Percentiles rank a stretch among this genome's conserved stretches.
phyloP scores from a whole-genome alignment of 2,797 vertebrate species.

The Psittacula echo region DNA sequence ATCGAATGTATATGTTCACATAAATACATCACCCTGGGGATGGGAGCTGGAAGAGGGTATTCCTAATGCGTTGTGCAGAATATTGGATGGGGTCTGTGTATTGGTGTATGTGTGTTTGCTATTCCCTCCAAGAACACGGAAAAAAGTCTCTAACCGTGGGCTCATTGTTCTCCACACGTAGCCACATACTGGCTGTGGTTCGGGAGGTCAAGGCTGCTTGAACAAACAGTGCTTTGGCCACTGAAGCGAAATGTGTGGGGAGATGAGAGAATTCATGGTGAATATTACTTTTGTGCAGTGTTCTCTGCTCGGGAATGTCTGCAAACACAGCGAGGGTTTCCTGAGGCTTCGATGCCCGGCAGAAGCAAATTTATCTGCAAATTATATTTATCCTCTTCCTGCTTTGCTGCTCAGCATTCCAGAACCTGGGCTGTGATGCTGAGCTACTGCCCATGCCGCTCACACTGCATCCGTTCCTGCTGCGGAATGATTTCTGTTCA shows the following conservation, averaged over 20 bases:
- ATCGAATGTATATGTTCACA: constrained; percentile 13
- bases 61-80: constrained; percentile 54
- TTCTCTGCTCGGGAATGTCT: constrained; percentile 3
- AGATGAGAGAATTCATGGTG: not conserved
- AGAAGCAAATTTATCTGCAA: not conserved
- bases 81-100: not conserved
- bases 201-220: constrained; percentile 29
- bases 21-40: constrained; percentile 34
- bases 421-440: not conserved
- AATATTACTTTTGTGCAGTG: not conserved
- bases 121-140: constrained; percentile 39
- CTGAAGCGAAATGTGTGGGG: not conserved
- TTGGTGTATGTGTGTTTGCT: constrained; percentile 9
- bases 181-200: constrained; percentile 31
- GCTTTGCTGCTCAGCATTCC: not conserved
- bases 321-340: not conserved
- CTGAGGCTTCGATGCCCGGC: not conserved
- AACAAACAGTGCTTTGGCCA: constrained; percentile 39
- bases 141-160: not conserved
- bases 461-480: not conserved
- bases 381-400: not conserved
- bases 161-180: constrained; percentile 20
- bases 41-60: constrained; percentile 40
- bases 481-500: not conserved
- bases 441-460: not conserved